Evolutionary conservation across 2,888 invertebrate species (phyloP).

Genomic region (Mimachlamys varia): DNA sequence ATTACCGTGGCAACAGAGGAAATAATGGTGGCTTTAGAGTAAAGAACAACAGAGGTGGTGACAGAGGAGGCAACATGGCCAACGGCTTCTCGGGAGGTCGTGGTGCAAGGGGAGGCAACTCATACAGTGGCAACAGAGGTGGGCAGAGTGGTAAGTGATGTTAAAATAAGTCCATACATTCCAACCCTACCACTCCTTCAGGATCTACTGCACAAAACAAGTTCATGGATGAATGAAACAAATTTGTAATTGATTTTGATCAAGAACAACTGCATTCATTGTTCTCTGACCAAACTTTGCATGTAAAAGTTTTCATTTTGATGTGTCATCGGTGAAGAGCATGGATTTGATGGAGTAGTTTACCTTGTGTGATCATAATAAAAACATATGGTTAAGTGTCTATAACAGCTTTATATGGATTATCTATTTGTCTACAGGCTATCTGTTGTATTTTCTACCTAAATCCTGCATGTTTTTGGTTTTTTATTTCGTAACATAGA

Average conservation of each 20-base stretch:
- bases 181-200: neutral
- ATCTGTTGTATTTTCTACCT: neutral
- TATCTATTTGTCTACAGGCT: neutral
- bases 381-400: too few species aligned
- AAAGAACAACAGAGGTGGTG: conserved; percentile 62
- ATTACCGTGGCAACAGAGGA: conserved; percentile 45
- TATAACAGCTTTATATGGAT: too few species aligned
- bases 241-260: neutral
- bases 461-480: neutral
- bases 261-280: too few species aligned
- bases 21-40: conserved; percentile 60
- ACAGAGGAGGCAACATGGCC: conserved; percentile 60
- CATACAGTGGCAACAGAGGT: conserved; percentile 50
- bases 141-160: conserved; percentile 56
- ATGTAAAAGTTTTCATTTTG: neutral
- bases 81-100: conserved; percentile 58
- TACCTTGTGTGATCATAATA: neutral
- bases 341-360: neutral
- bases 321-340: neutral
- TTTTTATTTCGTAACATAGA: neutral
- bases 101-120: conserved; percentile 47
- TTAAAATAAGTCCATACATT: neutral
- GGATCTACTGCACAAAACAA: neutral
- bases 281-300: too few species aligned
- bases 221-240: too few species aligned